Evolutionary conservation across 2,113 vertebrate species (phyloP), one percentile per base, ranked within the genome.

Genomic region (Triplophysa tibetana): DNA sequence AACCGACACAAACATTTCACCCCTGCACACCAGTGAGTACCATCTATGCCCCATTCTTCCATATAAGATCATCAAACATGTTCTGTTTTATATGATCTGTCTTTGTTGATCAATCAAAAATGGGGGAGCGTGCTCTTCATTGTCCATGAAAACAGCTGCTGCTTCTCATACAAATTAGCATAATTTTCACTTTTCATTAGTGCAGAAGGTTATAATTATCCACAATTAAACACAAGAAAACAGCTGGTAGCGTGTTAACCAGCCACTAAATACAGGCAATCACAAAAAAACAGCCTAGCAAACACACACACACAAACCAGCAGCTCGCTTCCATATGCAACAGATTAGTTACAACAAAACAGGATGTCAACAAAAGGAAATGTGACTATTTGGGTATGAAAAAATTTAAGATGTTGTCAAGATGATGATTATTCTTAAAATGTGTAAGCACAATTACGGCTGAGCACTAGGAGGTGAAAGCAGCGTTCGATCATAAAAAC

Each of bases 191-290:
- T 70, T 29, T 29, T 29, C 45, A 50, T 52, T 70, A 70, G 48
- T 33, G 48, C 24, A 29, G 48, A 54, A 45, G 48, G 48, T 50
- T 54, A 70, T 11, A 70, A 26, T 70, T 54, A 70, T 33, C 68
- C 16, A 2, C 68, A 70, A 29, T 24, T 29, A 13, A 70, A 3
- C 24, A 54, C 48, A 54, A 14, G 48, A 70, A 6, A 69, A 69
- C 23, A 50, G 45, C 67, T 69, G 67, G 68, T 17, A 70, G 65
- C 23, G 4, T 52, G 9, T 70, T 16, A 54, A 17, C 19, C 24
- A n/a, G 48, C 48, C 48, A n/a, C n/a, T 72, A 21, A 52, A 33
- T 9, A 72, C 52, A 56, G 14, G 50, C 48, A 38, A 58, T 72
- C 9, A 56, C 11, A 58, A 70, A 70, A 72, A 58, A 19, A 24